Evolutionary conservation across 2,113 vertebrate genomes (phyloP).

Genomic region (Campylorhamphus procurvoides): DNA sequence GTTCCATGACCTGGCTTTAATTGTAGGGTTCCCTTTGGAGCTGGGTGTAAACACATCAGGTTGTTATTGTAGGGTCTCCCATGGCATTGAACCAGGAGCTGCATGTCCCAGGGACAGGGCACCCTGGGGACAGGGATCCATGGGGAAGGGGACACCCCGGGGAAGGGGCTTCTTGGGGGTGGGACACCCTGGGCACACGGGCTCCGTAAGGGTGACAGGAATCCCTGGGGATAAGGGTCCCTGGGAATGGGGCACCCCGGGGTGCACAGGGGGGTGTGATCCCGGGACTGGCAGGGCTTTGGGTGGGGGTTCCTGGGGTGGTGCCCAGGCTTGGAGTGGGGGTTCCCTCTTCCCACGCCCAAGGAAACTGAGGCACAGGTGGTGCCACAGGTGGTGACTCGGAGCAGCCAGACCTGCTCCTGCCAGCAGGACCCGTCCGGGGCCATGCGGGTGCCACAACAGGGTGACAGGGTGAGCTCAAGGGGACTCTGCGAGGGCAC

Average conservation of each 20-base stretch:
- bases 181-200: background rate
- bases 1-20: background rate
- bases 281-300: background rate
- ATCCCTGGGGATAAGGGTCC: background rate
- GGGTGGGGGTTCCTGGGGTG: background rate
- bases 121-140: background rate
- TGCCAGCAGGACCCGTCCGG: accelerated
- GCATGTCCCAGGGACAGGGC: accelerated
- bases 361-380: background rate
- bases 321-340: background rate
- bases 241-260: background rate
- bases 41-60: accelerated
- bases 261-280: background rate
- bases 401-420: background rate
- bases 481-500: background rate
- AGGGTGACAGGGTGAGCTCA: background rate
- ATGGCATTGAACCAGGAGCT: accelerated
- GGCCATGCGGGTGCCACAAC: background rate
- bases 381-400: accelerated
- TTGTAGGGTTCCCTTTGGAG: background rate
- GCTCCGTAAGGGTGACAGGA: background rate
- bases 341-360: accelerated
- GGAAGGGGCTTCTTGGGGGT: background rate
- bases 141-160: background rate
- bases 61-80: background rate